Evolutionary conservation across 2,113 vertebrate species (phyloP).

Genomic region (Urocynchramus pylzowi): DNA sequence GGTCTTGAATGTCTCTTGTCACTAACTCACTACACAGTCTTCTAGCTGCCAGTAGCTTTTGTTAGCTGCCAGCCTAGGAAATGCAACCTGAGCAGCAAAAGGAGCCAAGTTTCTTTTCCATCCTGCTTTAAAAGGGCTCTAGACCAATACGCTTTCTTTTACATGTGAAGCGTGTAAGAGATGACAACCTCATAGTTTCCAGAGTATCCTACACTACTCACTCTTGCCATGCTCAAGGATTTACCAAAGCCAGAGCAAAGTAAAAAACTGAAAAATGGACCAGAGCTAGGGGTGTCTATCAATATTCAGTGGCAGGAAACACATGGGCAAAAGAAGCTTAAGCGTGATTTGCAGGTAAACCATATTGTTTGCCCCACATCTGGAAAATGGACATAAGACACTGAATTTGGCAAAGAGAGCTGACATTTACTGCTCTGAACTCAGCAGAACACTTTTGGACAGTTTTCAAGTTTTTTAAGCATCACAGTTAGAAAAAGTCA

Average conservation of each 20-base stretch:
- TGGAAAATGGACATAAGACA: neutral
- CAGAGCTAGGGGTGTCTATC: neutral
- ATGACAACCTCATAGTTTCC: neutral
- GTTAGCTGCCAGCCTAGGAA: neutral
- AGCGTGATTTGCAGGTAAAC: neutral
- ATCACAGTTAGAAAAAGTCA: neutral
- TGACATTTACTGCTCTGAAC: neutral
- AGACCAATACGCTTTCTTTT: neutral
- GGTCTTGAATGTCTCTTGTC: neutral
- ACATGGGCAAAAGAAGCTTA: neutral
- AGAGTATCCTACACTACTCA: neutral
- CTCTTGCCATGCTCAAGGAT: neutral
- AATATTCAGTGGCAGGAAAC: neutral
- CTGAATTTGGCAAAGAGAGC: neutral
- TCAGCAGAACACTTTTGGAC: neutral
- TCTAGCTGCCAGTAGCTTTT: neutral
- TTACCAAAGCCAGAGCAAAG: neutral
- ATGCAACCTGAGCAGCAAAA: neutral
- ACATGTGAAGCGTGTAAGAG: rapidly evolving
- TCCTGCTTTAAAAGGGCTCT: neutral
- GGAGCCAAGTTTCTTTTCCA: neutral
- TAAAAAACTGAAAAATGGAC: neutral
- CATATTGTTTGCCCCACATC: neutral
- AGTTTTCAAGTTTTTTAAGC: neutral
- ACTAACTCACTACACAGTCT: neutral